Base-by-base conservation (phyloP, 2,797 vertebrate genomes). In the Moxostoma hubbsi region DNA sequence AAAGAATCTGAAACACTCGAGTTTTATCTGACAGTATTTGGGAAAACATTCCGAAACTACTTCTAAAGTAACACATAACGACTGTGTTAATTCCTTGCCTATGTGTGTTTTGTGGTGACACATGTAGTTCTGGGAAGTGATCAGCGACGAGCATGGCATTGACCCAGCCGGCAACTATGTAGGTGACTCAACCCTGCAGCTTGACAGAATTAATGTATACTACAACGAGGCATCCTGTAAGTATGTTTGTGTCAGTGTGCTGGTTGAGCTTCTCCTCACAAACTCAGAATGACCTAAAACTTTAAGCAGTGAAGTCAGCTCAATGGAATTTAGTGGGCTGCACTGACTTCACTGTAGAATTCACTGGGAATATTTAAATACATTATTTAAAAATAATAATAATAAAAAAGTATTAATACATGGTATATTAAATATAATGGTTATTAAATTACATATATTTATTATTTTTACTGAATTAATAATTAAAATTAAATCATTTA, bases 171-270 rank as follows among this genome's bases (percentile, higher is more conserved):
- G 96, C 84, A 94, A 90, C 89, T 98, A 97, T 43, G 94, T 93
- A 51, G 97, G 96, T 75, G 96, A 98, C 91, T 96, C 95, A 57
- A 73, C 87, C 18, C 93, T 98, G 71, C 97, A 98, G 89, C 94
- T 98, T 91, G 96, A 98, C 87, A 89, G 97, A 64, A 94, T 97
- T 90, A 97, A 94, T 81, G 96, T 98, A 80, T 98, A 98, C 92
- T 98, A 96, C 84, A 97, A 96, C 83, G 95, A 97, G 91, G 97
- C 96, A 5, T 96, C 95, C 12, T 96, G 97, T 98, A 86, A 96
- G 96, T 94, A 73, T 67, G 36, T 64, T 62, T 71, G 72, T 73
- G 79, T 84, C 84, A 77, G 70, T 45, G 47, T 68, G 18, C 58
- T 75, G 68, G 65, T 76, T 71, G 63, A 58, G n/a, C 55, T 11